Conservation (phyloP, 92 coral and sea anemone species). For the Phymanthus crucifer region DNA sequence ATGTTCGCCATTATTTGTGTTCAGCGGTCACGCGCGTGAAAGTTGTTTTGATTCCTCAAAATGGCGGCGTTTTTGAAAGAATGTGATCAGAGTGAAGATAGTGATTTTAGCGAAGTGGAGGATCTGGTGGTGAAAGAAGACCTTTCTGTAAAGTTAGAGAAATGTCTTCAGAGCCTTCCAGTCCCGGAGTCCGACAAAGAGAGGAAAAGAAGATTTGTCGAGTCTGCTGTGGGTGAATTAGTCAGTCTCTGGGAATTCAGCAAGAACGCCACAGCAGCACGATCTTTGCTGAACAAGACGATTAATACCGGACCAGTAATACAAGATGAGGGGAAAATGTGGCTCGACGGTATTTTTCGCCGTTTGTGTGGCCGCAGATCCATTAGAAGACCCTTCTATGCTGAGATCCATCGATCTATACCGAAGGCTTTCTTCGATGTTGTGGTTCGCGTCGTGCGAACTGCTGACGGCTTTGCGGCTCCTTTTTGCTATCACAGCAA, state of each 20-base stretch:
- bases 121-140: no score
- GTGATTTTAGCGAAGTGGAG: no score
- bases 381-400: constrained; percentile 43
- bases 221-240: no score
- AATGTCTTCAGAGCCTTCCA: no score
- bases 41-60: no score
- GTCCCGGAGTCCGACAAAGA: no score
- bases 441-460: constrained; percentile 36
- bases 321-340: constrained; percentile 31
- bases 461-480: constrained; percentile 40
- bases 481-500: constrained; percentile 44
- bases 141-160: no score
- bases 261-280: neutral
- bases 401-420: constrained; percentile 45
- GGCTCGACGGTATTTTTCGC: constrained; percentile 38
- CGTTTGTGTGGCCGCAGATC: constrained; percentile 45
- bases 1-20: no score
- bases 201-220: no score
- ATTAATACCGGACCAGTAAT: constrained; percentile 21
- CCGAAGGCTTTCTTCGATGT: constrained; percentile 39
- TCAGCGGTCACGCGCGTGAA: no score
- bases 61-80: no score
- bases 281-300: neutral
- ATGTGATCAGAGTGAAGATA: no score
- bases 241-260: constrained; percentile 1